phyloP scores from a whole-genome alignment of 2,113 vertebrate species.

The Ovibos moschatus region DNA sequence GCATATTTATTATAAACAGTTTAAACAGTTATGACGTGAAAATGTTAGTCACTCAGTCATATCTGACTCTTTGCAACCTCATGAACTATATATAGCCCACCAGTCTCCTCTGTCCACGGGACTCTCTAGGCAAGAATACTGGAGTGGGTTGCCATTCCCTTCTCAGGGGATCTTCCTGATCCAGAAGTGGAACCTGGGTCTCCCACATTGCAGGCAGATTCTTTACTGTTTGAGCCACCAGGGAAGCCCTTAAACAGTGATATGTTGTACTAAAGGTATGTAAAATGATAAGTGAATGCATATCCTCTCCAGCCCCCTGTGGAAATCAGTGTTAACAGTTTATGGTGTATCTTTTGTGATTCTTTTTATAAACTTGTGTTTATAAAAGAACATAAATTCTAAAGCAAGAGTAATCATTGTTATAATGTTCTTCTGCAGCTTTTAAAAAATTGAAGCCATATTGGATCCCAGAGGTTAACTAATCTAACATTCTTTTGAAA shows the following conservation, averaged over 20 bases:
- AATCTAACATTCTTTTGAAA: not conserved
- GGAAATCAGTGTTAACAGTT: constrained; percentile 6
- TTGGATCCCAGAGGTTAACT: not conserved
- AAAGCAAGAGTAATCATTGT: not conserved
- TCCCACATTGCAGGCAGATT: not conserved
- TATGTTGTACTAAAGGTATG: not conserved
- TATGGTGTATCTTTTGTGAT: not conserved
- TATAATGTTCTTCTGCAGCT: not conserved
- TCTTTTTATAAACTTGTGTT: not conserved
- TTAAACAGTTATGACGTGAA: not conserved
- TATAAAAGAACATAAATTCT: not conserved
- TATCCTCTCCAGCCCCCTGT: not conserved
- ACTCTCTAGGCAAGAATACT: not conserved
- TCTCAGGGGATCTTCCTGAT: not conserved
- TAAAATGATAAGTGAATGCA: constrained; percentile 24
- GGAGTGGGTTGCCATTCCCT: not conserved
- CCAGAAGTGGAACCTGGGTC: not conserved
- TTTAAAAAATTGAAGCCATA: constrained; percentile 20
- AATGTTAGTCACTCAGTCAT: not conserved
- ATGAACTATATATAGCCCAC: not conserved
- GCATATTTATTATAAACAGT: not conserved
- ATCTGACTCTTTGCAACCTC: not conserved
- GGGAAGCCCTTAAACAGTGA: not conserved
- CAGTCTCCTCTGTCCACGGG: not conserved
- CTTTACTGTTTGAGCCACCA: not conserved